Conservation (phyloP, 2,113 vertebrate genomes). For the Protobothrops flavoviridis region DNA sequence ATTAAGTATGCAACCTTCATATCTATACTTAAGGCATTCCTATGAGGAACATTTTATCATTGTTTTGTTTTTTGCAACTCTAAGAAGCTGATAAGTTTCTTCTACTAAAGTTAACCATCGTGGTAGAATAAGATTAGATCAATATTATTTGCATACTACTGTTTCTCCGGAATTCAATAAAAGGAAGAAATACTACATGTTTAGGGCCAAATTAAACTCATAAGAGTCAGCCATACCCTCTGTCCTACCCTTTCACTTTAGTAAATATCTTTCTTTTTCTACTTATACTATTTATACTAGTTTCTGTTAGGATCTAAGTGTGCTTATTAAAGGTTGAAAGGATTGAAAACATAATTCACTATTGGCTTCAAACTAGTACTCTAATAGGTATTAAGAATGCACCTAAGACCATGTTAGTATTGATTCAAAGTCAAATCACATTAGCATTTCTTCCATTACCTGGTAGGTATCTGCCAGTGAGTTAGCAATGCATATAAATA, state of each 20-base stretch:
- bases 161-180: neutral
- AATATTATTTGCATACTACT: neutral
- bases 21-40: neutral
- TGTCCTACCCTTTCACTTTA: constrained; percentile 30
- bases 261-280: constrained; percentile 34
- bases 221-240: constrained; percentile 30
- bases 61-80: neutral
- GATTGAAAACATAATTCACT: constrained; percentile 64
- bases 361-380: constrained; percentile 61
- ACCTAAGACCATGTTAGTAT: constrained; percentile 66
- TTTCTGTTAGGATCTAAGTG: constrained; percentile 46
- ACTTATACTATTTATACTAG: constrained; percentile 52
- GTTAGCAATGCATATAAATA: constrained; percentile 56
- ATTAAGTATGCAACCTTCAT: neutral
- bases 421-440: constrained; percentile 66
- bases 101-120: neutral
- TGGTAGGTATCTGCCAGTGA: constrained; percentile 54
- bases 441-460: constrained; percentile 52
- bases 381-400: constrained; percentile 59
- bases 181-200: constrained; percentile 18
- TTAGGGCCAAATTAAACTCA: constrained; percentile 42
- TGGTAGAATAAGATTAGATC: neutral
- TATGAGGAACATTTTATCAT: neutral
- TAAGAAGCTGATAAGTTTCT: neutral
- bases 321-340: constrained; percentile 62